phyloP scores from a whole-genome alignment of 2,113 vertebrate species.

The Zingel zingel region DNA sequence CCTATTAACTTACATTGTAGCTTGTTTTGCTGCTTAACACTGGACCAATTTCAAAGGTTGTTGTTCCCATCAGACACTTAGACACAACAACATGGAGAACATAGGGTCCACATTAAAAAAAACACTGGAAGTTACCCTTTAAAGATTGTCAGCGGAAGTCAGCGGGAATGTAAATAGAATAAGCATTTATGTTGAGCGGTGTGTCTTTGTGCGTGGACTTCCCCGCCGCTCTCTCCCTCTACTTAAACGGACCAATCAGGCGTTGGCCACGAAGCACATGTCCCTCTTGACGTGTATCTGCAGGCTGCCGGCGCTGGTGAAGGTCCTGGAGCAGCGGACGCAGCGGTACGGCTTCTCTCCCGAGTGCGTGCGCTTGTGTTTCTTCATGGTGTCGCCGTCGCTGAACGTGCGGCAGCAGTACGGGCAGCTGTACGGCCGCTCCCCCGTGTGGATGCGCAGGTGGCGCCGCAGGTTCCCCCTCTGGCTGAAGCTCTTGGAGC shows the following conservation, averaged over 20 bases:
- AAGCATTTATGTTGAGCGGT: background rate
- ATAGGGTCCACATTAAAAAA: too few species aligned
- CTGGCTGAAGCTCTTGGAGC: constrained; percentile 84
- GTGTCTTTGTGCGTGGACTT: too few species aligned
- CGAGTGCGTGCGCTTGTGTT: constrained; percentile 77
- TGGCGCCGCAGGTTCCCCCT: constrained; percentile 81
- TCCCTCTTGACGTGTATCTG: constrained; percentile 75
- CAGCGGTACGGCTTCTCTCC: constrained; percentile 74
- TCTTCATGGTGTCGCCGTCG: constrained; percentile 81
- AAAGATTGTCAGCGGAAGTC: background rate
- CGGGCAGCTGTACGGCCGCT: constrained; percentile 81
- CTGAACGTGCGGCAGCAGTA: constrained; percentile 79
- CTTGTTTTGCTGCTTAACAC: too few species aligned
- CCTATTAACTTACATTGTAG: too few species aligned
- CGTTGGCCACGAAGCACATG: constrained; percentile 49
- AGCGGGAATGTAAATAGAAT: background rate
- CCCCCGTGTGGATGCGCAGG: constrained; percentile 81
- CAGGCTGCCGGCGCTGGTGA: constrained; percentile 62
- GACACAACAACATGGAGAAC: too few species aligned
- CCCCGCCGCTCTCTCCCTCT: too few species aligned
- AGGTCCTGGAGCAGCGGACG: constrained; percentile 55
- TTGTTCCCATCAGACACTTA: too few species aligned
- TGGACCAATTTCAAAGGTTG: too few species aligned
- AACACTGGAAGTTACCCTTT: too few species aligned
- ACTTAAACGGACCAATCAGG: constrained; percentile 27